Evolutionary conservation across 2,888 invertebrate genomes (phyloP), one percentile per base, ranked within the genome.

Genomic region (Cremastinae sp.): DNA sequence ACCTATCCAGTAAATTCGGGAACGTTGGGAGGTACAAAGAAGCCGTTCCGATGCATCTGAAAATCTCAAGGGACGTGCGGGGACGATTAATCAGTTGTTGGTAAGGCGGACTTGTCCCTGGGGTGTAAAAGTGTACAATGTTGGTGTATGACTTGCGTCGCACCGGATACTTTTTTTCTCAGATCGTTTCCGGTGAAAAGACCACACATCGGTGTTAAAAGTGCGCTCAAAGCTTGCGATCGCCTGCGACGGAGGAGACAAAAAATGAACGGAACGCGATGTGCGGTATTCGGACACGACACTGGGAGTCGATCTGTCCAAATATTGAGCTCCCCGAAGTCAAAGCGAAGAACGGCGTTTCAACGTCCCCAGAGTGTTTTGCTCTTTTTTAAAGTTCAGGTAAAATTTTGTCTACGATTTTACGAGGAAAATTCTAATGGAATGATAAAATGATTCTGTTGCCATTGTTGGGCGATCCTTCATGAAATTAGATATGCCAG

Each of bases 71-170:
- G 85, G 87, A 87, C 80, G 73, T 78, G 83, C 82, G 77, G 80
- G 84, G 83, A 89, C 89, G 89, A 90, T 90, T 90, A 90, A 90
- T 90, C 89, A 90, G 89, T 86, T 89, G 89, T 89, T 89, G 89
- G 88, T 88, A 87, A 88, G 87, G 84, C 87, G 84, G 81, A 82
- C 81, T 74, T 61, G 84, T 85, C 84, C 86, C 86, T 79, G 72
- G 81, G 83, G 81, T 74, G 66, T 69, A 69, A 69, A 81, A 75
- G 82, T 84, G 84, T 83, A 86, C 86, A 86, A 86, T 87, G 86
- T 86, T 85, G 84, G 82, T 83, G 84, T 84, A 83, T 80, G 64
- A 78, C 54, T 47, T 38, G 56, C 22, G 43, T 47, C 36, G 51
- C 64, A 53, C 43, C 72, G 56, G 36, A 36, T 41, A 47, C 9